Conservation (phyloP, 2,888 invertebrate species). For the Nephrotoma guestfalica region DNA sequence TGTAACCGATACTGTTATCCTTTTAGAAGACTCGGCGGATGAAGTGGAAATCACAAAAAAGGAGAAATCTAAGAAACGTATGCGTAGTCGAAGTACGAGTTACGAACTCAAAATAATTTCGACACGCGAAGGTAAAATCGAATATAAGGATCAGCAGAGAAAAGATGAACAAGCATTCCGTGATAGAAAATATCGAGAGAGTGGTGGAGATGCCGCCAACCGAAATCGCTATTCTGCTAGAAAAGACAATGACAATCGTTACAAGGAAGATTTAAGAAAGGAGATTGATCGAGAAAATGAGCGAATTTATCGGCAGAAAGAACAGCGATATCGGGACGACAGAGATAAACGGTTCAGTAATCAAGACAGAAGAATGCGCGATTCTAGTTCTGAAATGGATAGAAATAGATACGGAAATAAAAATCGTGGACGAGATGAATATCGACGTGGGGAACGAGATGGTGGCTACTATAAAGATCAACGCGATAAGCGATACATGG, state of each 20-base stretch:
- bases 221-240: constrained; percentile 21
- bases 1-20: constrained; percentile 36
- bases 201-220: constrained; percentile 7
- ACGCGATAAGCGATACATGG: constrained; percentile 8
- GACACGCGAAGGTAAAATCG: not conserved
- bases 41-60: constrained; percentile 33
- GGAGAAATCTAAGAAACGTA: constrained; percentile 24
- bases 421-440: constrained; percentile 24
- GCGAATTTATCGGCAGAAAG: constrained; percentile 30
- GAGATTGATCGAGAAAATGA: constrained; percentile 35
- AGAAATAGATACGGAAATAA: constrained; percentile 17
- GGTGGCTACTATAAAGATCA: constrained; percentile 25
- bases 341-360: constrained; percentile 11
- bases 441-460: constrained; percentile 24
- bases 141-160: constrained; percentile 15
- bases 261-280: constrained; percentile 30
- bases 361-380: constrained; percentile 6
- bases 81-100: constrained; percentile 23
- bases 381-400: not conserved
- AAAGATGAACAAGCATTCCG: constrained; percentile 15
- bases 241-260: constrained; percentile 31
- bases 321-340: constrained; percentile 20
- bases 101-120: constrained; percentile 20
- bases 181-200: constrained; percentile 12
- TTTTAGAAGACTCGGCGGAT: constrained; percentile 49